Evolutionary conservation across 1,140 invertebrate genomes (phyloP).

Genomic region (Gryllus bimaculatus): DNA sequence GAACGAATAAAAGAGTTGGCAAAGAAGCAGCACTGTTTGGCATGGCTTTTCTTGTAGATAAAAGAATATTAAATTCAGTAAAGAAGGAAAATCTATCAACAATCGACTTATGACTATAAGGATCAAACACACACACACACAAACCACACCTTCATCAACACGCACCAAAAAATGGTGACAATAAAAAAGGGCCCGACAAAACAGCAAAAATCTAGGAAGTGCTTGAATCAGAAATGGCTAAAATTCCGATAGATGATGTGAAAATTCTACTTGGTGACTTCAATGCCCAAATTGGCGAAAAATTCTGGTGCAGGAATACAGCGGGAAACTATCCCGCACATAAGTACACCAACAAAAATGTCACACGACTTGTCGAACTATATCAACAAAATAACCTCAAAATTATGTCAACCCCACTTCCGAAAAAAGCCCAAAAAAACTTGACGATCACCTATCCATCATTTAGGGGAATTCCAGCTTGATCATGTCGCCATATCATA

Average conservation of each 20-base stretch:
- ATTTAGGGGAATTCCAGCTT: background rate
- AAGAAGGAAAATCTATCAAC: too few relatives aligned
- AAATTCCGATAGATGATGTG: background rate
- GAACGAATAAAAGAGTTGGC: too few relatives aligned
- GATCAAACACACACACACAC: too few relatives aligned
- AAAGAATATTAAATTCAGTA: too few relatives aligned
- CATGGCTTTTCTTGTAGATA: too few relatives aligned
- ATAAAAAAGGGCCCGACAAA: too few relatives aligned
- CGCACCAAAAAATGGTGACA: too few relatives aligned
- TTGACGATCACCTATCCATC: background rate
- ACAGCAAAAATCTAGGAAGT: background rate
- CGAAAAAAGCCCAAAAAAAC: background rate
- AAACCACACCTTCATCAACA: too few relatives aligned
- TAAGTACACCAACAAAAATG: background rate
- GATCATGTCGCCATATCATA: background rate
- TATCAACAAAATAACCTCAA: background rate
- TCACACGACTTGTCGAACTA: background rate
- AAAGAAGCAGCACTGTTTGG: too few relatives aligned
- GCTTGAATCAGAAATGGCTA: background rate
- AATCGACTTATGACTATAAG: too few relatives aligned
- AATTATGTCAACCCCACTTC: background rate
- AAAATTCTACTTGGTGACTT: slow-evolving; percentile 6
- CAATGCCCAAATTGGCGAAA: slow-evolving; percentile 10
- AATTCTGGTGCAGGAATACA: background rate
- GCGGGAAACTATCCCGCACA: slow-evolving; percentile 2